Evolutionary conservation across 2,888 invertebrate genomes (phyloP), one percentile per base, ranked within the genome.

Genomic region (Parapristionchus giblindavisi): DNA sequence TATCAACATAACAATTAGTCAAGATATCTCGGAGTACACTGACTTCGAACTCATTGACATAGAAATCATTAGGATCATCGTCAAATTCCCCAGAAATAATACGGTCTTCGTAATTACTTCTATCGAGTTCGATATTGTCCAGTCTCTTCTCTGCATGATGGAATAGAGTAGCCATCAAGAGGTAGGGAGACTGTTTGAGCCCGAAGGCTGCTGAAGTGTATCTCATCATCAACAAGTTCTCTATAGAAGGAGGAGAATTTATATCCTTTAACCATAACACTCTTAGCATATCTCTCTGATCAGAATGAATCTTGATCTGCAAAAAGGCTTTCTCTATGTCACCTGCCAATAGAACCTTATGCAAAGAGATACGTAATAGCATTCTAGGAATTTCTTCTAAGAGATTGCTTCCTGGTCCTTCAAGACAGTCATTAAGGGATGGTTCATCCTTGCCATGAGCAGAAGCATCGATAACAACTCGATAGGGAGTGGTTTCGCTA

Each of bases 301-400:
- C n/a, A 1, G 40, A 17, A n/a, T 36, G 21, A 3, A 65, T 24
- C 27, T 24, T 65, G 2, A 43, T 29, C 43, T 65, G 63, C 14
- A 65, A 29, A 29, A 43, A 65, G 1, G 65, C 65, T 29, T 65
- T 65, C 32, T 65, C 65, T 4, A 65, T 17, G 27, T 65, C 65
- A 17, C n/a, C 63, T 2, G 24, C 63, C 17, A 40, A 24, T 1
- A 65, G 40, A n/a, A 14, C 8, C 6, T 40, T 6, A n/a, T 24
- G n/a, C 2, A 24, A 14, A 11, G 24, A 14, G 8, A 21, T 14
- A 27, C 63, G 17, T 24, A 65, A 43, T 14, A 65, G 40, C n/a
- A 65, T 8, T 17, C 0, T 8, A 0, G 65, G 65, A 14, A 65
- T 65, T 32, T 65, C n/a, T n/a, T n/a, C n/a, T n/a, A n/a, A n/a